A percentile compares a stretch with the other conserved stretches of the same genome.
Evolutionary conservation across 2,113 vertebrate genomes (phyloP).

Genomic region (Calyptomena viridis): DNA sequence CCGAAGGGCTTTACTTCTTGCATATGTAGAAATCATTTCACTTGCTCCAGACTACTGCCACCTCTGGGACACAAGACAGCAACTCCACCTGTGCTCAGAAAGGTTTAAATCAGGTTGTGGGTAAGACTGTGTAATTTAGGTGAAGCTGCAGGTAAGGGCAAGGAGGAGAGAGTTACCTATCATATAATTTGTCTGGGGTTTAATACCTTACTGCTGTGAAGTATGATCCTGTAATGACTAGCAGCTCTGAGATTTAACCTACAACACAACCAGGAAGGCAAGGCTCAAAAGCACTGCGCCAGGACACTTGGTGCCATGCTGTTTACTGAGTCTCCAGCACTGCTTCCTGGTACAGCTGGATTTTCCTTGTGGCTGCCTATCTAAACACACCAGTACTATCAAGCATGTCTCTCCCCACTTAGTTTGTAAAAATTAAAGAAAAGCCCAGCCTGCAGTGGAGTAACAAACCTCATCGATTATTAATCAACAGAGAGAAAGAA

Average conservation of each 20-base stretch:
- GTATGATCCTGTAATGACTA: neutral
- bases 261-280: neutral
- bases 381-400: neutral
- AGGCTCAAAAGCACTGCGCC: neutral
- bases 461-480: neutral
- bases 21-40: neutral
- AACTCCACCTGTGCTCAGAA: neutral
- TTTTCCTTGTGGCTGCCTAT: neutral
- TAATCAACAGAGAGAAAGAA: neutral
- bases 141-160: neutral
- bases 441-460: neutral
- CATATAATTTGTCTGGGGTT: neutral
- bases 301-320: neutral
- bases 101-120: neutral
- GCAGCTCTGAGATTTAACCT: conserved; percentile 9
- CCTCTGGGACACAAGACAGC: neutral
- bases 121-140: neutral
- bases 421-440: neutral
- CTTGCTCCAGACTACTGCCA: neutral
- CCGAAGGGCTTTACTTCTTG: neutral
- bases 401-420: neutral
- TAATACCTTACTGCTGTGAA: neutral
- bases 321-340: neutral
- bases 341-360: neutral
- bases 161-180: neutral